Evolutionary conservation across 2,888 invertebrate genomes (phyloP).

Genomic region (Hypena proboscidalis): DNA sequence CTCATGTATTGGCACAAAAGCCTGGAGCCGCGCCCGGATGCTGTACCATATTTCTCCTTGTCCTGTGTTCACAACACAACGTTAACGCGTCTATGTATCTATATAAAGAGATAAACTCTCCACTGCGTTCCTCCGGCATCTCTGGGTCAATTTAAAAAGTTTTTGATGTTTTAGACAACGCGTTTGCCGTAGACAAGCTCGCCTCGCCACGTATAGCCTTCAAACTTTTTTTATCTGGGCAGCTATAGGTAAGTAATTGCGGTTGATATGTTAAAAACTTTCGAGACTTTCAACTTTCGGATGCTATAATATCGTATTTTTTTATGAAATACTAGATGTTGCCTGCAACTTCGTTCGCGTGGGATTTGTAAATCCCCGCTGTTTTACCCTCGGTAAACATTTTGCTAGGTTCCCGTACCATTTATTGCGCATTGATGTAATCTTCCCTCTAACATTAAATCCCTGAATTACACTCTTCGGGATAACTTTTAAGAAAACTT

Average conservation of each 20-base stretch:
- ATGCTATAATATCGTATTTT: no score
- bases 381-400: no score
- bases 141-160: conserved; percentile 36
- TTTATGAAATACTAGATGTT: no score
- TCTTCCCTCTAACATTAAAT: no score
- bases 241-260: not conserved
- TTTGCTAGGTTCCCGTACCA: no score
- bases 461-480: no score
- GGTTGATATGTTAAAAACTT: not conserved
- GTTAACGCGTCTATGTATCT: not conserved
- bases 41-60: conserved; percentile 48
- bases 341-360: no score
- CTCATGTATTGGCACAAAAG: conserved; percentile 58
- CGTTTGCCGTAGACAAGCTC: conserved; percentile 7
- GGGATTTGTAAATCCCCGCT: no score
- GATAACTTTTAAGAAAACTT: no score
- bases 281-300: no score
- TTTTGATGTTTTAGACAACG: conserved; percentile 27
- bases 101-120: conserved; percentile 25
- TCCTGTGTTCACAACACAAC: conserved; percentile 15
- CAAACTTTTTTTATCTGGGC: not conserved
- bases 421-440: no score
- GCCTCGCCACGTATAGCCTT: not conserved
- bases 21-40: conserved; percentile 65
- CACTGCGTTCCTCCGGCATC: conserved; percentile 23